A percentile compares a stretch with the other conserved stretches of the same genome.
Evolutionary conservation across 2,888 invertebrate genomes (phyloP).

Genomic region (Melanargia galathea): DNA sequence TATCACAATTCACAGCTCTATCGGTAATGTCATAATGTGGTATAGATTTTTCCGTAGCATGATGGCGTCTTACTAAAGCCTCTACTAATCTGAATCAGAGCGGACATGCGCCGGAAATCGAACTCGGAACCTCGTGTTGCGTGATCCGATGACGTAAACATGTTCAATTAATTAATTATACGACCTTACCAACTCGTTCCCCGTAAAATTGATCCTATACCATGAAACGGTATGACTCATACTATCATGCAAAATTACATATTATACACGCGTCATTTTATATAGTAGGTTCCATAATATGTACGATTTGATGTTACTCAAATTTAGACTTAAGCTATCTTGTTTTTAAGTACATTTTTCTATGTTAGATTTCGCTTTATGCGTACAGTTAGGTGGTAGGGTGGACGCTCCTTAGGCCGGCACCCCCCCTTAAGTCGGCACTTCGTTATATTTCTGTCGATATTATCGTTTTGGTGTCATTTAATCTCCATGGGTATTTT

Average conservation of each 20-base stretch:
- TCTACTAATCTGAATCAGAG: not conserved
- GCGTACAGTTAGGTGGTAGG: too few relatives aligned
- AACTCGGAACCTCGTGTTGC: not conserved
- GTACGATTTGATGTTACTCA: not conserved
- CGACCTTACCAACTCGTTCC: constrained; percentile 16
- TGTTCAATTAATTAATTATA: not conserved
- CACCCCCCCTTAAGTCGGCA: too few relatives aligned
- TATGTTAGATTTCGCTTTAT: too few relatives aligned
- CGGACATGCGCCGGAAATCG: not conserved
- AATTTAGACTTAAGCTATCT: not conserved
- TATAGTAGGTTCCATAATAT: not conserved
- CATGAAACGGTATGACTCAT: constrained; percentile 15
- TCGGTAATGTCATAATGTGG: too few relatives aligned
- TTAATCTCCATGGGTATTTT: too few relatives aligned
- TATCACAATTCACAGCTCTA: too few relatives aligned
- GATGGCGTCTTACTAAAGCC: not conserved
- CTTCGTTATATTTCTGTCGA: too few relatives aligned
- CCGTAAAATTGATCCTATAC: constrained; percentile 13
- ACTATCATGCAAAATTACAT: not conserved
- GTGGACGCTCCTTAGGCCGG: too few relatives aligned
- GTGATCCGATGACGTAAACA: not conserved
- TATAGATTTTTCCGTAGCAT: not conserved
- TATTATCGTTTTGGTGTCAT: too few relatives aligned
- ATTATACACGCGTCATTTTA: constrained; percentile 2
- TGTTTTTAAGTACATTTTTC: not conserved